phyloP scores from a whole-genome alignment of 2,888 invertebrate species.

The Caenorhabditis angaria region DNA sequence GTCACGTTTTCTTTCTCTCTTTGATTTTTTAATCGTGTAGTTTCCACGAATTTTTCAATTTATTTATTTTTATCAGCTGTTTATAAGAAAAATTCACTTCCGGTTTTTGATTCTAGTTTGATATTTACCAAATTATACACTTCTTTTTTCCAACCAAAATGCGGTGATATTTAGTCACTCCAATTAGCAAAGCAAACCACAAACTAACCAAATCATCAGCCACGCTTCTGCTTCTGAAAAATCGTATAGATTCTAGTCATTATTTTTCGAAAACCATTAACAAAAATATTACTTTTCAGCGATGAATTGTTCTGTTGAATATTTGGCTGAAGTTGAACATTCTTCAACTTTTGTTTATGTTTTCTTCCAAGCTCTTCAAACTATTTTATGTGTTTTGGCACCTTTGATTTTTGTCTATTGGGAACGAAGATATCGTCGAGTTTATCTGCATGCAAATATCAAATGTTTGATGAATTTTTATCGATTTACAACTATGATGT shows the following conservation, averaged over 20 bases:
- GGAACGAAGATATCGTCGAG: not conserved
- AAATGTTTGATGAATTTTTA: not conserved
- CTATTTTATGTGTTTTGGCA: conserved; percentile 2
- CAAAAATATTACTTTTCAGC: too few relatives aligned
- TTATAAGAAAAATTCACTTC: too few relatives aligned
- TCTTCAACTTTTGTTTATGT: not conserved
- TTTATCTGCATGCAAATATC: conserved; percentile 4
- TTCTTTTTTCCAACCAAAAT: too few relatives aligned
- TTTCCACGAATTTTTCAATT: too few relatives aligned
- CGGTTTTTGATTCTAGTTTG: too few relatives aligned
- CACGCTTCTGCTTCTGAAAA: not conserved
- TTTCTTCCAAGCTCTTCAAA: not conserved
- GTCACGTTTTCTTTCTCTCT: too few relatives aligned
- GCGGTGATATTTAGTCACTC: not conserved
- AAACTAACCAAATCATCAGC: too few relatives aligned
- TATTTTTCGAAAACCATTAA: not conserved
- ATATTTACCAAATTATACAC: too few relatives aligned
- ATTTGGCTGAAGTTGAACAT: not conserved
- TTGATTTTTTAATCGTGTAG: too few relatives aligned
- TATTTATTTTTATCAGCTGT: too few relatives aligned
- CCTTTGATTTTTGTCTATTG: not conserved
- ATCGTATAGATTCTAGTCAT: not conserved
- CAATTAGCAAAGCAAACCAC: too few relatives aligned
- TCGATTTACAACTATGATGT: not conserved
- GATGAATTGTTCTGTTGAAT: not conserved